A percentile compares a stretch with the other conserved stretches of the same genome.
These are phyloP conservation scores for Archocentrus centrarchus DNA, from an alignment of 2,113 vertebrate species.

Conservation along the genomic window DNA sequence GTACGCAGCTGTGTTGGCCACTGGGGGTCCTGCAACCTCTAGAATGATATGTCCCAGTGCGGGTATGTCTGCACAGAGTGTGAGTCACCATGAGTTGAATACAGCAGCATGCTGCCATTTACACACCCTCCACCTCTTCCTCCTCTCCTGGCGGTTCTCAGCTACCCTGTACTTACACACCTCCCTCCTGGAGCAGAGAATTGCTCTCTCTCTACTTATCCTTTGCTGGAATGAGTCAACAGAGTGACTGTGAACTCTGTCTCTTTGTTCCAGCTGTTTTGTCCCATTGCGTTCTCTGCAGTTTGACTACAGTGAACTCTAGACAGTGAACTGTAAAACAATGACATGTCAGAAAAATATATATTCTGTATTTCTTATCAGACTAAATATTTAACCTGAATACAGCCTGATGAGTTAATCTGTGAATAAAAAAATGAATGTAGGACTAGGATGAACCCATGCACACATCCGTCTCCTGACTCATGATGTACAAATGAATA, in stretches of 20 bases:
- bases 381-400: background rate
- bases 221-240: conserved; percentile 61
- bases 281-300: conserved; percentile 38
- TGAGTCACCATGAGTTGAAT: conserved; percentile 47
- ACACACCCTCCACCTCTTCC: conserved; percentile 45
- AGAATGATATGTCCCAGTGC: background rate
- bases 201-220: conserved; percentile 55
- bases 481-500: background rate
- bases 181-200: conserved; percentile 50
- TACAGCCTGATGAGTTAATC: background rate
- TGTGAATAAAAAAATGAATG: background rate
- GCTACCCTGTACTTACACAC: conserved; percentile 71
- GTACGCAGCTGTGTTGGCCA: background rate
- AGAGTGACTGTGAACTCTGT: conserved; percentile 50
- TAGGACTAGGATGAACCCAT: background rate
- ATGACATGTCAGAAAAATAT: background rate
- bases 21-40: conserved; percentile 3
- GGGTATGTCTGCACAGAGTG: conserved; percentile 14
- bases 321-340: background rate
- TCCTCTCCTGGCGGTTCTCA: conserved; percentile 52
- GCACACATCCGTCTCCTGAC: background rate
- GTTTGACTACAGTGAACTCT: conserved; percentile 26
- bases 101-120: conserved; percentile 11
- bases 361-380: background rate
- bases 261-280: conserved; percentile 51